Base-by-base conservation (phyloP, 2,888 invertebrate genomes). In the Drosophila conformis region DNA sequence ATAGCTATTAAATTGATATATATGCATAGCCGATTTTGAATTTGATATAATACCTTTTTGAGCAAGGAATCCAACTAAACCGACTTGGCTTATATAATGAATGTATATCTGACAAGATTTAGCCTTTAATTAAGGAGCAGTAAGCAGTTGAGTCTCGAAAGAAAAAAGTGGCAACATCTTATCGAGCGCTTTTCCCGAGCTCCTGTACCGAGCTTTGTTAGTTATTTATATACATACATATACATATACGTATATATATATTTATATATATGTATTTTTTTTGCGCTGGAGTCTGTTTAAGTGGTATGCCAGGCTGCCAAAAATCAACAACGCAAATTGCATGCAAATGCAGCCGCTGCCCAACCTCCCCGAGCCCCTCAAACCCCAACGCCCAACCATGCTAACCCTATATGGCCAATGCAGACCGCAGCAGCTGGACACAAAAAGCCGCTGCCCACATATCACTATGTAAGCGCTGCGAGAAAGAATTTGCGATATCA, bases 401-500 rank as follows among this genome's bases (percentile, higher is more conserved):
- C 33, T 18, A 40, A 8, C 15, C 29, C 8, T n/a, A 15, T n/a
- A 13, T 29, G 56, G 35, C 18, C 35, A 40, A 27, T 18, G 18
- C 40, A n/a, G 65, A 67, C 67, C 79, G 69, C 71, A 77, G 78
- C 81, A 72, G 70, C 69, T 64, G 80, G 70, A 48, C 57, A 57
- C 40, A 60, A 64, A 68, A 68, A 61, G 27, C 49, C 70, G 51
- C 69, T 73, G 79, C 65, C 76, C 83, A 83, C 85, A 84, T 81
- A 81, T 82, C 87, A 90, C 89, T 88, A 83, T 87, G 87, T 89
- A 83, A 83, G 80, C 87, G 77, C 76, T 73, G 82, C 70, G 71
- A 79, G 63, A 75, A 88, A 87, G 87, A 87, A 89, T 90, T 90
- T 90, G 84, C 89, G 82, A 87, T 83, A 83, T 83, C 80, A 83